Percentiles rank a stretch among this genome's conserved stretches.
Conservation (phyloP, 2,113 vertebrate species). For the Glaucidium brasilianum region DNA sequence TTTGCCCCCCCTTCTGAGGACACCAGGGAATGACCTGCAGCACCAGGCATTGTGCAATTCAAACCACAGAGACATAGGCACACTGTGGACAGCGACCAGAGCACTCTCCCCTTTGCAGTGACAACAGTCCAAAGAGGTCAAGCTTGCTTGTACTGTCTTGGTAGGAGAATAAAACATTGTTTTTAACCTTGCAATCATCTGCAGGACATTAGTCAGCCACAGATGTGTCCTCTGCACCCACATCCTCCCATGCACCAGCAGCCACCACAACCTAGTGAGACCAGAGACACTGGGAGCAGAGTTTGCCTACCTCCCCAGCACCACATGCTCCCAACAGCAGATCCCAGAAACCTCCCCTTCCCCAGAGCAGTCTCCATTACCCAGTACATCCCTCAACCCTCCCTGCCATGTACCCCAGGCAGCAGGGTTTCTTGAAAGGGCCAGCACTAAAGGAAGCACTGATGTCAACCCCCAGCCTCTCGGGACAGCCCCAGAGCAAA, state of each 20-base stretch:
- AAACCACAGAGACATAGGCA: background rate
- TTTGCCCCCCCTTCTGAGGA: accelerated
- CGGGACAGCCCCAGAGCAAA: background rate
- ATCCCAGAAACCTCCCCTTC: background rate
- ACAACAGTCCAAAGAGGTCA: background rate
- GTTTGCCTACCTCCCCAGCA: background rate
- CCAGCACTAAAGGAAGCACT: background rate
- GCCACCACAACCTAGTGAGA: background rate
- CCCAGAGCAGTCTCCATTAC: background rate
- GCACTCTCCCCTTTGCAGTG: background rate
- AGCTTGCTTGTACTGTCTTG: background rate
- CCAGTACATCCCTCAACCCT: background rate
- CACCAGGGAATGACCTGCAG: background rate
- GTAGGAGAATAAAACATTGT: background rate
- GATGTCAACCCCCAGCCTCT: background rate
- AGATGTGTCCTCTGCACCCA: background rate
- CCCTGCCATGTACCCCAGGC: background rate
- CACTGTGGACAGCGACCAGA: accelerated
- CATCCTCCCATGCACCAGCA: background rate
- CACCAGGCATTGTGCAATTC: background rate
- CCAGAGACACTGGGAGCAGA: background rate
- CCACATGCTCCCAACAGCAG: background rate
- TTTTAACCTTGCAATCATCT: background rate
- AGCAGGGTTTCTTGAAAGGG: background rate
- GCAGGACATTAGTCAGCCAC: background rate